Evolutionary conservation across 2,113 vertebrate genomes (phyloP).

Genomic region (Gymnogyps californianus): DNA sequence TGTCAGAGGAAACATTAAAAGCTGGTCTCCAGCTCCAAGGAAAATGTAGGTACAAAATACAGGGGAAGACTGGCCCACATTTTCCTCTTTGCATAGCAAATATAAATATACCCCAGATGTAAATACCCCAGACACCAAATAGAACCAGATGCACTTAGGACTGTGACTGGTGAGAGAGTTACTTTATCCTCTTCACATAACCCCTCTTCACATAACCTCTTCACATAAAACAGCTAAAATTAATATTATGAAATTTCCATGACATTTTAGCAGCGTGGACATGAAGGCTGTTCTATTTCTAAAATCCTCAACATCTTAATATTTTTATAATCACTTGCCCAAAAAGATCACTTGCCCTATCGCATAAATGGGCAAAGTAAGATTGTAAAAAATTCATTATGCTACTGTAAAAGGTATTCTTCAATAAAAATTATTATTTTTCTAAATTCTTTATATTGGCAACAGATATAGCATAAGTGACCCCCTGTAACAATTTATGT

Average conservation of each 20-base stretch:
- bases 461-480: neutral
- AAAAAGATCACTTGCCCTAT: neutral
- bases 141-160: neutral
- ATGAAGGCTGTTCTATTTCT: neutral
- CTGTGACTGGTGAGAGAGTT: neutral
- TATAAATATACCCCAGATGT: neutral
- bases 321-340: neutral
- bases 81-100: neutral
- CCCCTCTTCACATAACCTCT: neutral
- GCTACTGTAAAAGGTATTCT: neutral
- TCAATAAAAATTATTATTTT: neutral
- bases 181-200: neutral
- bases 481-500: neutral
- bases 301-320: neutral
- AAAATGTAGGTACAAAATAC: neutral
- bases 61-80: neutral
- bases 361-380: neutral
- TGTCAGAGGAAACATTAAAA: neutral
- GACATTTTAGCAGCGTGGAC: neutral
- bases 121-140: neutral
- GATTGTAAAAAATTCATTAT: neutral
- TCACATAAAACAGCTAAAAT: constrained; percentile 2
- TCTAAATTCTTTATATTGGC: neutral
- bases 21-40: neutral
- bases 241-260: constrained; percentile 9